These are phyloP conservation scores for Erythrocercus mccallii DNA, from an alignment of 2,113 vertebrate genomes.

Conservation along the genomic window DNA sequence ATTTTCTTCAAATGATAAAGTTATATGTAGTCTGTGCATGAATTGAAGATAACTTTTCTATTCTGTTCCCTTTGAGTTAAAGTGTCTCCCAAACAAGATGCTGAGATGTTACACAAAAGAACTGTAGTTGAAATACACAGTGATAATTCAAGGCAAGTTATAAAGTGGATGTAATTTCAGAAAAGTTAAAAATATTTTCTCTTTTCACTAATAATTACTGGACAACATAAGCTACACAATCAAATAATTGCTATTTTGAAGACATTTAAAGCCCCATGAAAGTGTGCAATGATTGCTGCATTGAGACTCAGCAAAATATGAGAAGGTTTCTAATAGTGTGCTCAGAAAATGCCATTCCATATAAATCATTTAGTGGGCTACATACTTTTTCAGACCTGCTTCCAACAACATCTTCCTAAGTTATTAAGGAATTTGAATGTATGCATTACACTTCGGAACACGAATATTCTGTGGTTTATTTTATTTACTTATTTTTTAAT, in stretches of 20 bases:
- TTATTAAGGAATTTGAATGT: background rate
- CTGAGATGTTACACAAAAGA: background rate
- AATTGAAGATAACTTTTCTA: background rate
- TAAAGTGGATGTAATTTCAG: background rate
- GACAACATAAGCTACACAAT: background rate
- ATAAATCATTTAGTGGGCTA: background rate
- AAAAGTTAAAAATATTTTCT: background rate
- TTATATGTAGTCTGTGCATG: background rate
- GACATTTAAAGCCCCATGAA: background rate
- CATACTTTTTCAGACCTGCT: background rate
- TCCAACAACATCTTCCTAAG: background rate
- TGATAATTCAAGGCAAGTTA: background rate
- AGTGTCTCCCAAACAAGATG: background rate
- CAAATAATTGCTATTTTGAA: background rate
- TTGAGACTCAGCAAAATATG: background rate
- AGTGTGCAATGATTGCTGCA: background rate
- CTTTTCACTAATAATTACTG: background rate
- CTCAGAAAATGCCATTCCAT: background rate
- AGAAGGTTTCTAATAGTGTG: background rate
- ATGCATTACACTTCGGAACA: background rate
- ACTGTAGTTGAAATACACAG: background rate
- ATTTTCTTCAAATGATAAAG: background rate
- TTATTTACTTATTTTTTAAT: background rate
- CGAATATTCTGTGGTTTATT: background rate
- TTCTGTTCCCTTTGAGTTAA: background rate